A percentile compares a stretch with the other conserved stretches of the same genome.
phyloP scores from a whole-genome alignment of 2,797 vertebrate species.

The Fistularia commersonii region DNA sequence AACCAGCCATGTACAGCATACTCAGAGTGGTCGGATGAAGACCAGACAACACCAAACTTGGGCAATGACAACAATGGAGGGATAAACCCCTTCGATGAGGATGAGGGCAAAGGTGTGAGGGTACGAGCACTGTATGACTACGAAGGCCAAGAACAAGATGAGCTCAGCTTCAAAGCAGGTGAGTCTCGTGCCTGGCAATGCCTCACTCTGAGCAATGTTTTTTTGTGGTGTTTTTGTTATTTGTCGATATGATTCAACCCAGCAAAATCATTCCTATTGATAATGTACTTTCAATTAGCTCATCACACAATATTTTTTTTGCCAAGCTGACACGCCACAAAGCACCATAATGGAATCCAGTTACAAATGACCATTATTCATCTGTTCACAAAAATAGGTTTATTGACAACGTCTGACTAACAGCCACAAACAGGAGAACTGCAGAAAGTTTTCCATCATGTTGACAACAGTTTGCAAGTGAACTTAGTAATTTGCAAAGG shows the following conservation, averaged over 20 bases:
- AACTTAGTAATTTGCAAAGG: no score
- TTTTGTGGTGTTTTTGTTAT: neutral
- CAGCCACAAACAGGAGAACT: no score
- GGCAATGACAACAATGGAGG: conserved; percentile 85
- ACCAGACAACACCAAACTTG: conserved; percentile 82
- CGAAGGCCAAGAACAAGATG: conserved; percentile 93
- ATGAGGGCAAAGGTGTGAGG: conserved; percentile 78
- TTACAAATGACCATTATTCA: no score
- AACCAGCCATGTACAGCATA: conserved; percentile 80
- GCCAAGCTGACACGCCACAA: no score
- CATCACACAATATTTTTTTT: no score
- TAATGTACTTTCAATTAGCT: no score
- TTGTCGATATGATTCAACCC: neutral
- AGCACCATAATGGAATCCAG: no score
- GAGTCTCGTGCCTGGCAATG: neutral
- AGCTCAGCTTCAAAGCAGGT: conserved; percentile 95
- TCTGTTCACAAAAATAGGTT: no score
- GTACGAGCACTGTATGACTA: conserved; percentile 95
- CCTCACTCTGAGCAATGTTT: neutral
- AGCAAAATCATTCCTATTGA: no score
- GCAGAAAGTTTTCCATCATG: no score
- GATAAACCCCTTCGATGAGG: conserved; percentile 88
- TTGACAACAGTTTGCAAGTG: no score
- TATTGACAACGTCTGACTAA: no score
- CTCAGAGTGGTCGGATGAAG: conserved; percentile 90